These are phyloP conservation scores for Orthosia gothica DNA, from an alignment of 2,888 invertebrate species.

Conservation along the genomic window DNA sequence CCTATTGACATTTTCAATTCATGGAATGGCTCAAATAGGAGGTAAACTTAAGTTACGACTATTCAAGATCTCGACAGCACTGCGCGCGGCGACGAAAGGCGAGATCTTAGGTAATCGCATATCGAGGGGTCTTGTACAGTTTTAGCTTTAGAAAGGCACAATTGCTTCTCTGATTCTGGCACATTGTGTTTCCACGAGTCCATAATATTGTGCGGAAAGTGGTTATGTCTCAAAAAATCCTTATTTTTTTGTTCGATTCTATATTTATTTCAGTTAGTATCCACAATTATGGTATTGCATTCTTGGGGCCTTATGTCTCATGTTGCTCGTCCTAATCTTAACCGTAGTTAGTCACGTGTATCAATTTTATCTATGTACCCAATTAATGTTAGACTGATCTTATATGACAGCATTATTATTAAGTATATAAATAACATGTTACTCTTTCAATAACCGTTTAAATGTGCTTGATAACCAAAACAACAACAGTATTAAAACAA, in stretches of 20 bases:
- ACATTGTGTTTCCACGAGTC: slow-evolving; percentile 17
- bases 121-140: slow-evolving; percentile 16
- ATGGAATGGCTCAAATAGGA: slow-evolving; percentile 19
- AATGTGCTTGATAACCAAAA: slow-evolving; percentile 45
- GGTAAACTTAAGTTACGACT: slow-evolving; percentile 9
- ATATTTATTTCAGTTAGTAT: slow-evolving; percentile 37
- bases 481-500: not conserved
- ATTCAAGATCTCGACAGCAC: slow-evolving; percentile 21
- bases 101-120: slow-evolving; percentile 21
- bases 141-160: not conserved
- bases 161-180: not conserved
- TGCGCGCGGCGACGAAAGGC: not conserved
- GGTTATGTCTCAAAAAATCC: slow-evolving; percentile 6
- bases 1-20: slow-evolving; percentile 25
- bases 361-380: slow-evolving; percentile 31
- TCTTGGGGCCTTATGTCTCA: slow-evolving; percentile 71
- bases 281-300: slow-evolving; percentile 59
- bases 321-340: slow-evolving; percentile 62
- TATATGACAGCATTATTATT: slow-evolving; percentile 27
- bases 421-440: slow-evolving; percentile 1
- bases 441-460: slow-evolving; percentile 2
- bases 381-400: slow-evolving; percentile 20
- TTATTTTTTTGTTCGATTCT: slow-evolving; percentile 18
- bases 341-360: slow-evolving; percentile 28
- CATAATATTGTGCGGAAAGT: not conserved